Evolutionary conservation across 2,797 vertebrate genomes (phyloP), one percentile per base, ranked within the genome.

Genomic region (Sebastes kiyomatsui): DNA sequence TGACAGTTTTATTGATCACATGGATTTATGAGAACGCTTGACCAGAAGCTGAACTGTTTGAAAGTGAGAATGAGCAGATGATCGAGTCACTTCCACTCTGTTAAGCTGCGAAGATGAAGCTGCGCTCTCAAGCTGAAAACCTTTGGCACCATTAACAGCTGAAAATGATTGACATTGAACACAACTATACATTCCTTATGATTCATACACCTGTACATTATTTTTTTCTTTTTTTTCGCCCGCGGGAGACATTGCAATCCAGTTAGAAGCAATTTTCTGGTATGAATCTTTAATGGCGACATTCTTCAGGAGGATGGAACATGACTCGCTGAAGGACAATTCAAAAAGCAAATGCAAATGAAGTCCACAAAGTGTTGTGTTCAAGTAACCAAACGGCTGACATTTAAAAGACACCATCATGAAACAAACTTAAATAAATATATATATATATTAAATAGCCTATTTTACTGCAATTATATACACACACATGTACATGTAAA

Each of bases 281-380:
- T 83, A 93, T 92, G 87, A 94, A 94, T 92, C 77, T 96, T 95
- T 94, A 94, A 94, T 94, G 84, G 90, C 64, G 77, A 84, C 88
- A 89, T 83, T 93, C 81, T 90, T 87, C 68, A 52, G 81, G 82
- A 83, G 70, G 79, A 89, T 78, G 76, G 62, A 84, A 87, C 80
- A 84, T 78, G 67, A 70, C 72, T 78, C 52, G 70, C 64, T 75
- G 33, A 84, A 66, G 71, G 72, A 91, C 84, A 56, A 81, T 85
- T 88, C 54, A 67, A 85, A 46, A 92, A 81, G 80, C 80, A 16
- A 42, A 81, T 73, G 80, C 79, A 42, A 42, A 82, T 75, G 28
- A 88, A 70, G 68, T 72, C 74, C 61, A 81, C 71, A 68, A 79
- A 70, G 66, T 67, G 60, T 23, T 69, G 64, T 64, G 30, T 13